Percentiles rank a stretch among this genome's conserved stretches.
phyloP scores from a whole-genome alignment of 2,113 vertebrate species.

The Scartelaos histophorus region DNA sequence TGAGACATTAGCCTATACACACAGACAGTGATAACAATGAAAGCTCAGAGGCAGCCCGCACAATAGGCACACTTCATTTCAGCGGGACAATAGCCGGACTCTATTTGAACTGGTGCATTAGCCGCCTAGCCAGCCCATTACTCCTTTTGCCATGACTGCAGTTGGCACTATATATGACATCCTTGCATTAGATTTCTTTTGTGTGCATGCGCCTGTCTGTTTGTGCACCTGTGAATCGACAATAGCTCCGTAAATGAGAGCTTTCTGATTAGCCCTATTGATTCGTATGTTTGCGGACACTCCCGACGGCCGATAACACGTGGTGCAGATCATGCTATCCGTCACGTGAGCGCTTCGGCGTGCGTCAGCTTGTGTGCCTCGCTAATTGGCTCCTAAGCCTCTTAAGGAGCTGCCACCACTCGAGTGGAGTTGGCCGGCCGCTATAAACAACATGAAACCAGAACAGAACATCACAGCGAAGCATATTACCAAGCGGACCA shows the following conservation, averaged over 20 bases:
- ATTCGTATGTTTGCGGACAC: constrained; percentile 45
- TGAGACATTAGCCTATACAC: constrained; percentile 55
- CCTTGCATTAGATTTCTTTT: constrained; percentile 37
- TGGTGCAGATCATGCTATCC: constrained; percentile 58
- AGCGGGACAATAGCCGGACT: constrained; percentile 46
- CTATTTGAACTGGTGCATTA: constrained; percentile 50
- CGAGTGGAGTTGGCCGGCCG: constrained; percentile 50
- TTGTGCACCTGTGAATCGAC: constrained; percentile 49
- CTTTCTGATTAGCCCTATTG: constrained; percentile 29
- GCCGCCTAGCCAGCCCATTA: constrained; percentile 48
- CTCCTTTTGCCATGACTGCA: constrained; percentile 52
- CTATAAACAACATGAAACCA: constrained; percentile 64
- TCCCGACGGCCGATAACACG: constrained; percentile 52
- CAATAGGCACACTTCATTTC: constrained; percentile 70
- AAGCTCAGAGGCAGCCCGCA: constrained; percentile 60
- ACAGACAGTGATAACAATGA: constrained; percentile 66
- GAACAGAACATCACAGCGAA: constrained; percentile 32
- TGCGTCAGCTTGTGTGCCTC: constrained; percentile 58
- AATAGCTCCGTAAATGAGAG: constrained; percentile 4
- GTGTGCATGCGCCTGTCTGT: constrained; percentile 45
- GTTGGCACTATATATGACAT: constrained; percentile 23
- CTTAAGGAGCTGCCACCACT: constrained; percentile 65
- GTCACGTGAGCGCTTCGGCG: constrained; percentile 55
- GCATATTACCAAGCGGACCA: constrained; percentile 16
- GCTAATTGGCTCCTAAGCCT: constrained; percentile 75